phyloP scores from a whole-genome alignment of 2,113 vertebrate genomes.

The Elephantulus edwardii region DNA sequence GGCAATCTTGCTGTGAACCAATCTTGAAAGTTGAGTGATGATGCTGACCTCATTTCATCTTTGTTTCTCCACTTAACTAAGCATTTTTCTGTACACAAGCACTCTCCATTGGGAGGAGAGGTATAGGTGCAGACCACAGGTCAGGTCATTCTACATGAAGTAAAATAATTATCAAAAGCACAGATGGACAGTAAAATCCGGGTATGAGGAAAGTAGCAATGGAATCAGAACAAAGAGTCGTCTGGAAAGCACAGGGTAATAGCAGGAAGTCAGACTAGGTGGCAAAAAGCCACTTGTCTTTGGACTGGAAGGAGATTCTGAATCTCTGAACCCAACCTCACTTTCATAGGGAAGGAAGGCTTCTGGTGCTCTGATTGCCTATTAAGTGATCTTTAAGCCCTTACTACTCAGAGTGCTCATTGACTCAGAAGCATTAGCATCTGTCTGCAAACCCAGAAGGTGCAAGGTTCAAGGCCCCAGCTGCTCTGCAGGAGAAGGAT shows the following conservation, averaged over 20 bases:
- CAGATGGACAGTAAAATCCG: too few relatives aligned
- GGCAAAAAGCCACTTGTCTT: neutral
- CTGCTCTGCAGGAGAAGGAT: too few relatives aligned
- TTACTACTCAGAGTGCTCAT: neutral
- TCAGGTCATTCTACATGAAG: neutral
- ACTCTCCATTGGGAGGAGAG: neutral
- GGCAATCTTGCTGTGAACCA: neutral
- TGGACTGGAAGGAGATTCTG: neutral
- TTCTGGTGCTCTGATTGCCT: neutral
- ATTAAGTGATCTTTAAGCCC: neutral
- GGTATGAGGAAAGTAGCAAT: neutral
- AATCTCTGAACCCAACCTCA: neutral
- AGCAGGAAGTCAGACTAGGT: neutral
- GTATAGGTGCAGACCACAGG: neutral
- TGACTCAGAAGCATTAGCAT: neutral
- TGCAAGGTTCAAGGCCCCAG: too few relatives aligned
- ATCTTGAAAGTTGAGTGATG: neutral
- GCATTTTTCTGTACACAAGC: neutral
- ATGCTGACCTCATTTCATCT: neutral
- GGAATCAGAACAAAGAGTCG: neutral
- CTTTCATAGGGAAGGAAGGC: neutral
- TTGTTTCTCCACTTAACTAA: neutral
- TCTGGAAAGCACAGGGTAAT: neutral
- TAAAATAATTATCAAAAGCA: neutral
- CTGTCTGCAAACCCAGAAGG: too few relatives aligned